Evolutionary conservation across 2,113 vertebrate species (phyloP), one percentile per base, ranked within the genome.

Genomic region (Rafetus swinhoei): DNA sequence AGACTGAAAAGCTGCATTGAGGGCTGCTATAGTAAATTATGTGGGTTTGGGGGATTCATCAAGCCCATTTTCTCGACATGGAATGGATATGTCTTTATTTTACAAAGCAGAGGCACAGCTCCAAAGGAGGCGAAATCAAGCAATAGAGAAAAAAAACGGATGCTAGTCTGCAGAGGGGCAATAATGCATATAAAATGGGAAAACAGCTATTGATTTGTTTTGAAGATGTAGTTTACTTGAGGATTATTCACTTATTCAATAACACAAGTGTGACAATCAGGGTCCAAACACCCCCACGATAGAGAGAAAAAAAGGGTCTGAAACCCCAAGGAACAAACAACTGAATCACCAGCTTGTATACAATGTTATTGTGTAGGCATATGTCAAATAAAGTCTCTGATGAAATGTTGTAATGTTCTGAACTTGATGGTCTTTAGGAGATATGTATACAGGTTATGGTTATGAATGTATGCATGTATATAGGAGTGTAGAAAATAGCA

Each of bases 21-120:
- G 83, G 83, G 60, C 95, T 86, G 91, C 79, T 92, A 79, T 86
- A 92, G 86, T 89, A 95, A 97, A 97, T 97, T 96, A 96, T 80
- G 90, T 79, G 93, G 82, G n/a, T 56, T 21, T 60, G 88, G 95
- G 89, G 93, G 57, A 96, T 89, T 97, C 97, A 97, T 97, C 91
- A 97, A 86, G 55, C 81, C 80, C 77, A 86, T 96, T 97, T 97
- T 91, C 81, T 88, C 85, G 50, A 45, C 35, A 56, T 82, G 95
- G 82, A 95, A 96, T 84, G 85, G 91, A 93, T 82, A 97, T 69
- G 84, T 53, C 55, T 86, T 97, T 79, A 85, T 90, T 92, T 97
- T 87, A 95, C 85, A 94, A 96, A 93, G 88, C 88, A 60, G 9
- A 65, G 52, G 82, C 80, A 93, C 50, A 83, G 24, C 86, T 95